Base-by-base conservation (phyloP, 2,888 invertebrate species). In the Melinopterus prodromus region DNA sequence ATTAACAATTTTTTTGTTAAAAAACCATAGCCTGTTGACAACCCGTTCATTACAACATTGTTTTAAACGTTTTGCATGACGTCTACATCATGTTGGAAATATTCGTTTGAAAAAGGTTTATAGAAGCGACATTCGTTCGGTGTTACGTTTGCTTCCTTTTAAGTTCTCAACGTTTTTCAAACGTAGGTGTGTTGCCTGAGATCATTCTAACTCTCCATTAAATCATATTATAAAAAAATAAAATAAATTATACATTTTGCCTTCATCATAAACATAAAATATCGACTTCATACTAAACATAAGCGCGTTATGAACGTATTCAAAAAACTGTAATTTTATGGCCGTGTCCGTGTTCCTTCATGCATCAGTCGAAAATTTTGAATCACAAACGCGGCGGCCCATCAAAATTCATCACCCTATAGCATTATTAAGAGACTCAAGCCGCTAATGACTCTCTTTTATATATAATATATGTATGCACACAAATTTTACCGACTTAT, bases 261-360 rank as follows among this genome's bases (percentile, higher is more conserved):
- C 53, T 53, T 53, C 9, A 9, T 9, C 53, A 9, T 53, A 53
- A 9, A 7, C 53, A 1, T 53, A 53, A 53, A 53, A 53, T 53
- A 53, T 53, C 53, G 5, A 7, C 53, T 53, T 53, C 12, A 9
- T 53, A 53, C 12, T 53, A 53, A 53, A 53, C 53, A 53, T 53
- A 53, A 53, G 5, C 12, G 12, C 53, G 1, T 53, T 9, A 53
- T 53, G 53, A 53, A 53, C 7, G 53, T 53, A 53, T 53, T 53
- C 7, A 53, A 53, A 53, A 53, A 9, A 53, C 53, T 9, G 53
- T 53, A 53, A 53, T 53, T 53, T 53, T 53, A 53, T 53, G 53
- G 53, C 53, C 53, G 53, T 53, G 53, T 53, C 53, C 53, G 53
- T 53, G 53, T 53, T 53, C 53, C 53, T 53, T 53, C 53, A 53